Evolutionary conservation across 1,140 invertebrate species (phyloP), one percentile per base, ranked within the genome.

Genomic region (Lucilia sericata): DNA sequence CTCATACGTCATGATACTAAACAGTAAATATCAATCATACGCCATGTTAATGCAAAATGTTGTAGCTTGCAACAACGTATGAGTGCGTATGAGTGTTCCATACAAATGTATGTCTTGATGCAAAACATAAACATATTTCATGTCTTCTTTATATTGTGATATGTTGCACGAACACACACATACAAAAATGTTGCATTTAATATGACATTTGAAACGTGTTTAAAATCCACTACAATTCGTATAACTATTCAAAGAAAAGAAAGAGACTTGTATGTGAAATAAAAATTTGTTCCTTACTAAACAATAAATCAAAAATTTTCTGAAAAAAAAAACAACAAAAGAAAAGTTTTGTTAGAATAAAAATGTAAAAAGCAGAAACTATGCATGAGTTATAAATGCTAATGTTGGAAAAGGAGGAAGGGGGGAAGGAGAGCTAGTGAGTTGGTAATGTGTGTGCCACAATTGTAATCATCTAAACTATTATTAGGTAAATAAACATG

Each of bases 401-500:
- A n/a, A n/a, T n/a, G n/a, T n/a, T n/a, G n/a, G n/a, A n/a, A n/a
- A n/a, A n/a, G n/a, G n/a, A n/a, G n/a, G n/a, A n/a, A n/a, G n/a
- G n/a, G n/a, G n/a, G n/a, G n/a, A n/a, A n/a, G n/a, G n/a, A n/a
- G n/a, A n/a, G n/a, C n/a, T n/a, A 5, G 51, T 60, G 51, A 5
- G 13, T 5, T 13, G 5, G 21, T n/a, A 70, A 8, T 70, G 19
- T 21, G 2, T 70, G 19, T 36, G 36, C 8, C 3, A 8, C 3
- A 36, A 4, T 36, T 10, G 60, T 21, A 70, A 21, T 70, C 60
- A 70, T 70, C n/a, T 70, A 21, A 70, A 70, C 60, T 70, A 70
- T 70, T 70, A 70, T 70, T 70, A 21, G 60, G n/a, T 70, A 70
- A 70, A 70, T 70, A 70, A 70, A 70, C 60, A 70, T 4, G 60